Base-by-base conservation (phyloP, 1,140 invertebrate species). In the Anoplophora glabripennis region DNA sequence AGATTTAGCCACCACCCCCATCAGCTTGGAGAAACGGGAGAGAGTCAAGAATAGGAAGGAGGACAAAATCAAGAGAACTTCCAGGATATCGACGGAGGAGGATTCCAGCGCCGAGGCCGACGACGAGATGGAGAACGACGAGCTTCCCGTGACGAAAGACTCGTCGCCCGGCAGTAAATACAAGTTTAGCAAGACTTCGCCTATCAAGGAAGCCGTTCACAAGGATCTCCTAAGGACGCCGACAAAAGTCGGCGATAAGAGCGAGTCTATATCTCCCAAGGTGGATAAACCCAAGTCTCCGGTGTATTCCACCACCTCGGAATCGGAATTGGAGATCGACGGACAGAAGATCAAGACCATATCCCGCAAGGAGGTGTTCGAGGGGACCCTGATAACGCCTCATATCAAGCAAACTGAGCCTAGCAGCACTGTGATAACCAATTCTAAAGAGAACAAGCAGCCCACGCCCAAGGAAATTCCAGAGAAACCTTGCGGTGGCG, bases 121-220 rank as follows among this genome's bases (percentile, higher is more conserved):
- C 71, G 81, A 84, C 67, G 82, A 84, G 70, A 83, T 83, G 81
- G 81, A 84, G 64, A 78, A 81, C 21, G 81, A 84, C 53, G 81
- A 83, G 69, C 60, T 71, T 33, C 60, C 64, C 11, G 41, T 53
- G 57, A 66, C 47, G 36, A 66, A 72, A 67, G 65, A 64, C 36
- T 53, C 59, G 18, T 62, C 70, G 9, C 64, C 70, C n/a, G 33
- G 14, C 37, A 65, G 55, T n/a, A 73, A 69, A 62, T 79, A 77
- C 12, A 80, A 80, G 37, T 68, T 65, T 33, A 38, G 47, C 11
- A 69, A 54, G 58, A 58, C 41, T 28, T 75, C 10, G 76, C 79
- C 61, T 54, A 40, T 53, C 21, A 65, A 69, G 55, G 66, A 66
- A 35, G 34, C 37, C 9, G 33, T 18, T 10, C 55, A 59, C 15